Base-by-base conservation (phyloP, 2,113 vertebrate species). In the Condylura cristata region DNA sequence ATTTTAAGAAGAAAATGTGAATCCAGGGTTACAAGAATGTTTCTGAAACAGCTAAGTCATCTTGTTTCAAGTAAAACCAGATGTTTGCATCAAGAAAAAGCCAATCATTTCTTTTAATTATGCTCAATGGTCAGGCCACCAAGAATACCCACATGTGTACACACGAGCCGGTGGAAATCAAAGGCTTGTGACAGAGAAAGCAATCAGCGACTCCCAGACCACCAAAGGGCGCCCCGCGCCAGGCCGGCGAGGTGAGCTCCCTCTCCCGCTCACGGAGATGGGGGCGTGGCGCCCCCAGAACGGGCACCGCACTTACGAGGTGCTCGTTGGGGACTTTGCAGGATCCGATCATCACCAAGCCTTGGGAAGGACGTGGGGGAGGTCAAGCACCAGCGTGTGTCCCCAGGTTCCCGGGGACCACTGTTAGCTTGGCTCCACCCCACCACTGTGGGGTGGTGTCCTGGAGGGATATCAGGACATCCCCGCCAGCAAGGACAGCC, bases 41-140 rank as follows among this genome's bases (percentile, higher is more conserved):
- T 98, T 98, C 98, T 98, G 96, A 98, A 98, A 98, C 97, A 98
- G 98, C 98, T 97, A 98, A 98, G 98, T 98, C 98, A 98, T 99
- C 98, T 98, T 98, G 98, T 98, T 98, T 98, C 98, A 99, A 99
- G 98, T 98, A 98, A 98, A 99, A 99, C 98, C 98, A 99, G 98
- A 99, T 99, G 98, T 98, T 97, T 98, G 98, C 98, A 98, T 98
- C 98, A 98, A 98, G 98, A 98, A 98, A 98, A 98, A 98, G 98
- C 98, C 98, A 98, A 98, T 98, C 98, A 98, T 98, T 98, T 98
- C 98, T 98, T 98, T 98, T 98, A 98, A 99, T 99, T 98, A 98
- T 97, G 97, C 97, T 98, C 98, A 97, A 97, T 98, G 98, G 98
- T 98, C 98, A 97, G 98, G 98, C 98, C 98, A 99, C 98, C 98